Conservation (phyloP, 2,797 vertebrate genomes). For the Odontamblyopus rebecca region DNA sequence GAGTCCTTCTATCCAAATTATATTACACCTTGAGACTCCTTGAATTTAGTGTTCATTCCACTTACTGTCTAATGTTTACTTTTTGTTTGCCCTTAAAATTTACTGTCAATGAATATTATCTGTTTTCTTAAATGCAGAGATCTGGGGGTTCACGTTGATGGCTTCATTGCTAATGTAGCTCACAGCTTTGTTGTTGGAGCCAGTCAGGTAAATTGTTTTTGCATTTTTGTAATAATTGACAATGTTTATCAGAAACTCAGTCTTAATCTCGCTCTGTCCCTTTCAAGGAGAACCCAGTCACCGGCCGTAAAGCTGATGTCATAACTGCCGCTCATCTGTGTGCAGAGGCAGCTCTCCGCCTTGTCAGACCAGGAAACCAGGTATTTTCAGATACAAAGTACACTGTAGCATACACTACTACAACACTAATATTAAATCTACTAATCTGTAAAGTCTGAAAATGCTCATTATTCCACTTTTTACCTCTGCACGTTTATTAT, state of each 20-base stretch:
- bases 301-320: conserved; percentile 92
- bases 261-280: background rate
- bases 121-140: conserved; percentile 76
- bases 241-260: background rate
- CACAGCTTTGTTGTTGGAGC: conserved; percentile 91
- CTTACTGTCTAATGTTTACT: conserved; percentile 15
- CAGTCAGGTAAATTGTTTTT: conserved; percentile 78
- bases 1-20: conserved; percentile 30
- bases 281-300: conserved; percentile 84
- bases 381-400: conserved; percentile 61
- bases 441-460: background rate
- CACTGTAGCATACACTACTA: background rate
- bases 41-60: conserved; percentile 2
- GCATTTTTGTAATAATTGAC: background rate
- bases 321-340: conserved; percentile 93
- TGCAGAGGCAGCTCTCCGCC: conserved; percentile 91
- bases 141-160: conserved; percentile 93
- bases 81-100: conserved; percentile 15
- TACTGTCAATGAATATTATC: background rate
- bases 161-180: conserved; percentile 94
- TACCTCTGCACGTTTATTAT: too few species aligned
- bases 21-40: conserved; percentile 23
- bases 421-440: background rate
- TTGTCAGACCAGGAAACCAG: conserved; percentile 97
- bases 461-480: too few species aligned